Base-by-base conservation (phyloP, 2,797 vertebrate genomes). In the Brachyrhaphis roseni region DNA sequence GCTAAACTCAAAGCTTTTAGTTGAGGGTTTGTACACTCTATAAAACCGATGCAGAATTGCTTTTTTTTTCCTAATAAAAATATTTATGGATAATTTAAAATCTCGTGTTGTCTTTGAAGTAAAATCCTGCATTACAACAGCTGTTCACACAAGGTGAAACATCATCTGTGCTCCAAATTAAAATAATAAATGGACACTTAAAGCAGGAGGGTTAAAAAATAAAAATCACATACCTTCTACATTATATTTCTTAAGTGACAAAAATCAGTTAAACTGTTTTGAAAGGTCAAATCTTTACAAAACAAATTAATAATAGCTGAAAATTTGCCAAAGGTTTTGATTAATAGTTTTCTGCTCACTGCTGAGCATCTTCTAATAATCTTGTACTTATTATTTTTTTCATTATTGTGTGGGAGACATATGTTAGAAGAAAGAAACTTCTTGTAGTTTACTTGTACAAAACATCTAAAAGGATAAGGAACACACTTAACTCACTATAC, bases 361-460 rank as follows among this genome's bases (percentile, higher is more conserved):
- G 2, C 64, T 81, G 79, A 88, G 82, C n/a, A n/a, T n/a, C n/a
- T n/a, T n/a, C n/a, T n/a, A n/a, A n/a, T n/a, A n/a, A n/a, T n/a
- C n/a, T n/a, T n/a, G n/a, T n/a, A n/a, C n/a, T n/a, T n/a, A n/a
- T n/a, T n/a, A n/a, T n/a, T n/a, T n/a, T n/a, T n/a, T n/a, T n/a
- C n/a, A n/a, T n/a, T n/a, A n/a, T n/a, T n/a, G n/a, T n/a, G n/a
- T 5, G 49, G 10, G 47, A n/a, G 77, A 82, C 0, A 80, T 46
- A 74, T 83, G 47, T 80, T 64, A 55, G 70, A 87, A 82, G 71
- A 90, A 88, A 87, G 72, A 36, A 36, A 78, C 47, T 76, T 57
- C 75, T 78, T 78, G 64, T 68, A 88, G 80, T 78, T 80, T 57
- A 71, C 76, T 87, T 88, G 81, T 86, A 85, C 82, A 87, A 78